Evolutionary conservation across 1,140 invertebrate species (phyloP), one percentile per base, ranked within the genome.

Genomic region (Drosophila simulans): DNA sequence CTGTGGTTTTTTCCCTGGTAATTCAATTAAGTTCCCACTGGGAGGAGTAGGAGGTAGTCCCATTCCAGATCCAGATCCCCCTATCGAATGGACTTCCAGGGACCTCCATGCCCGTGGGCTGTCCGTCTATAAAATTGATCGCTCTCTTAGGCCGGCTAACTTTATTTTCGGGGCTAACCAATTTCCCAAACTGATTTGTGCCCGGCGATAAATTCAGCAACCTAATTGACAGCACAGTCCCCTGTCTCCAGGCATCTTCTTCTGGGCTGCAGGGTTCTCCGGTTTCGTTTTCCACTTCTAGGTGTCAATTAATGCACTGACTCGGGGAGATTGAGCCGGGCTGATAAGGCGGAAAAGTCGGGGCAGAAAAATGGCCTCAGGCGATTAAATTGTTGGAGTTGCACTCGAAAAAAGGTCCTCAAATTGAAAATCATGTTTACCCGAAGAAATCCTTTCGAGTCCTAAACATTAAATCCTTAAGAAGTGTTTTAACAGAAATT

Each of bases 11-110:
- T 51, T 59, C 45, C 48, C 62, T 56, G 69, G 84, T 80, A 89
- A 84, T 89, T 89, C 84, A 89, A 89, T 89, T 89, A 89, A 83
- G 84, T 89, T 89, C 84, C 79, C 84, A 64, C 10, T 39, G 34
- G 12, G 27, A 39, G 43, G 31, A 39, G 74, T 68, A 72, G 75
- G 69, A 15, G 20, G 22, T 12, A 11, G 45, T 8, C 35, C 35
- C 39, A 11, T 7, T 0, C 1, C 2, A 20, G 2, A 25, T 27
- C 46, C 27, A 20, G 5, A 25, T 27, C 46, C 27, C 46, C 27
- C 22, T 15, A 49, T 31, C n/a, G 8, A 13, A 3, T 46, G 43
- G 43, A 31, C 46, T 82, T 83, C 80, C 79, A 20, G 40, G 57
- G 58, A 60, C 49, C 62, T 46, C 51, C 43, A 22, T 46, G 54